phyloP scores from a whole-genome alignment of 2,113 vertebrate genomes.

The Anolis sagrei region DNA sequence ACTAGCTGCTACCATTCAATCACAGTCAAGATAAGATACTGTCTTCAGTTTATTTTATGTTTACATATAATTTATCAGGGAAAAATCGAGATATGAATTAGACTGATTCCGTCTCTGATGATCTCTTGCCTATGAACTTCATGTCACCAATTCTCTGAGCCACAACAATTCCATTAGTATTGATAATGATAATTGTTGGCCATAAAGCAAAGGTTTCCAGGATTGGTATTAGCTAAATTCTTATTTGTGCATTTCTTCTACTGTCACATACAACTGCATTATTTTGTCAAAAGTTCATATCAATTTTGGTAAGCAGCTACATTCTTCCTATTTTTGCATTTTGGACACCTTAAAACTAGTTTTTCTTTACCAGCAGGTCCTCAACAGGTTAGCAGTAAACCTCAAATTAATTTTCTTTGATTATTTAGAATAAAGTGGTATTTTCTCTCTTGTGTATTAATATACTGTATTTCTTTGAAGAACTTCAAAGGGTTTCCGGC shows the following conservation, averaged over 20 bases:
- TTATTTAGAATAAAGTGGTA: neutral
- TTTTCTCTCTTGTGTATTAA: neutral
- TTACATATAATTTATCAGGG: no score
- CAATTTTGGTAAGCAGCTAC: neutral
- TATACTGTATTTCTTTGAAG: neutral
- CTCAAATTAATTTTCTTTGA: neutral
- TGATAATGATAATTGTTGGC: neutral
- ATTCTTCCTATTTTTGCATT: neutral
- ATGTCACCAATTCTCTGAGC: no score
- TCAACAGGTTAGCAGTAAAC: neutral
- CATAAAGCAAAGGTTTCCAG: neutral
- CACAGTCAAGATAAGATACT: no score
- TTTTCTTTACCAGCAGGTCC: neutral
- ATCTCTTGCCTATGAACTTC: no score
- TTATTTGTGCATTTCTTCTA: neutral
- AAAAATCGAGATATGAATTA: no score
- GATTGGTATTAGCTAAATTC: neutral
- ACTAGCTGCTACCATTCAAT: no score
- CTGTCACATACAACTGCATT: neutral
- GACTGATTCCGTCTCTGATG: no score
- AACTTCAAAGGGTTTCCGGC: neutral
- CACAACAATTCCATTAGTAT: no score
- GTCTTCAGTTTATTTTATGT: no score
- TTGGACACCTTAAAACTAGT: neutral
- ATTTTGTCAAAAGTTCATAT: neutral